Evolutionary conservation across 2,113 vertebrate genomes (phyloP).

Genomic region (Petroica traversi): DNA sequence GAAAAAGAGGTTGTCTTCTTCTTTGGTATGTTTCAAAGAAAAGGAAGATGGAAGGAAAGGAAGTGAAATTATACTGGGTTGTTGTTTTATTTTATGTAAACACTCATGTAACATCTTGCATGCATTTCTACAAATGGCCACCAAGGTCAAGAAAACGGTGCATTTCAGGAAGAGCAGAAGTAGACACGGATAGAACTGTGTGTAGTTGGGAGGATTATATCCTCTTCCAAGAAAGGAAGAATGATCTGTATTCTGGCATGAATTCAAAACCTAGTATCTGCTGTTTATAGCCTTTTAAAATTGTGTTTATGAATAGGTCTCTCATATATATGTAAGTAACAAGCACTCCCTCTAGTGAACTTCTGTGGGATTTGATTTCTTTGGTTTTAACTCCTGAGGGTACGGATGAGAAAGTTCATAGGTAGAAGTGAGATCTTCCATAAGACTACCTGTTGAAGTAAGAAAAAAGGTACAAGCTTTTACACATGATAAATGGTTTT

Average conservation of each 20-base stretch:
- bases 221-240: not conserved
- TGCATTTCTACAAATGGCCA: not conserved
- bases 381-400: not conserved
- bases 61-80: not conserved
- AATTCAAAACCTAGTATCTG: not conserved
- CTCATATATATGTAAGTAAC: not conserved
- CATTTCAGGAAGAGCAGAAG: not conserved
- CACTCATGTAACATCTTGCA: not conserved
- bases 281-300: not conserved
- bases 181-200: not conserved
- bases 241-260: not conserved
- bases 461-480: not conserved
- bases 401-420: not conserved
- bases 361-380: not conserved
- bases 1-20: not conserved
- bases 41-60: not conserved
- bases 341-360: constrained; percentile 33
- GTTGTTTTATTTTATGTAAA: not conserved
- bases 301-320: not conserved
- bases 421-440: not conserved
- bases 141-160: not conserved
- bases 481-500: not conserved
- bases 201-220: not conserved
- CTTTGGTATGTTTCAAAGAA: not conserved
- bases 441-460: not conserved